Base-by-base conservation (phyloP, 2,888 invertebrate genomes). In the Platerodrilus igneus region DNA sequence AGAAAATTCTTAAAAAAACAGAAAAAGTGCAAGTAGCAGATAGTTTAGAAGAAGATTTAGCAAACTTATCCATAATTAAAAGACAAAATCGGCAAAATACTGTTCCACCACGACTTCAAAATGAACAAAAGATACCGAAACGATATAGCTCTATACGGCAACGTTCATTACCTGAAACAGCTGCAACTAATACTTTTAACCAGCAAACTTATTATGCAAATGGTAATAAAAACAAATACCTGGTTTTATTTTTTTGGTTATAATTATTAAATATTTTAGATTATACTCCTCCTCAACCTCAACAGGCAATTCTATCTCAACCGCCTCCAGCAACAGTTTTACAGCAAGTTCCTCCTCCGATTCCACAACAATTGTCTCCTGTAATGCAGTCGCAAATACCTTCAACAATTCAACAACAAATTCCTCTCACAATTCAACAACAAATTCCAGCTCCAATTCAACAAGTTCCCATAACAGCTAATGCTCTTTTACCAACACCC, bases 71-170 rank as follows among this genome's bases (percentile, higher is more conserved):
- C n/a, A n/a, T n/a, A n/a, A n/a, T 20, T 23, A 42, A 27, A 19
- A 49, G 44, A 27, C 41, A 38, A 28, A 51, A 49, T 34, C 47
- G 67, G 28, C 67, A 67, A 37, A 60, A 58, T n/a, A 65, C 64
- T 39, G 60, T 67, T 5, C 68, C 67, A 1, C 68, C 67, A 1
- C 62, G 68, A 37, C 46, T 68, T 25, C 66, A 66, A 48, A 57
- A 53, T 19, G 60, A 63, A 21, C 66, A 64, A 40, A 67, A 67
- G 45, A 75, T 76, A 9, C 73, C 75, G 40, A 78, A 78, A 51
- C 66, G 78, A 8, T 79, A 78, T 65, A 75, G 73, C 39, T 58
- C 59, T 3, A 53, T 75, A 10, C 67, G 78, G 19, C 78, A 78
- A 52, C 66, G 78, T 9, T 77, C 78, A 1, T 64, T 79, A 17